Evolutionary conservation across 2,113 vertebrate species (phyloP).

Genomic region (Acanthochromis polyacanthus): DNA sequence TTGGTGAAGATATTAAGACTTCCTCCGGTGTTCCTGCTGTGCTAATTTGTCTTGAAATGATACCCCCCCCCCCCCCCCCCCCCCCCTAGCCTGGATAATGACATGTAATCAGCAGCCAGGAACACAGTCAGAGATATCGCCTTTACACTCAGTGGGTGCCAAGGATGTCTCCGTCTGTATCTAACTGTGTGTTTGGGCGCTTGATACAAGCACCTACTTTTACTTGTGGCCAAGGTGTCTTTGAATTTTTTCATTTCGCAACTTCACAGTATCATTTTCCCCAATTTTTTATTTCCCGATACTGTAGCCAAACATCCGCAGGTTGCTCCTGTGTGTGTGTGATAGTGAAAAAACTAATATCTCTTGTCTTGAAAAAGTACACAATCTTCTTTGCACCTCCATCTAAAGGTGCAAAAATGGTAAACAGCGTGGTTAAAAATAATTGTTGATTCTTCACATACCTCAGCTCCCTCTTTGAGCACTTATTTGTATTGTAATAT

Average conservation of each 20-base stretch:
- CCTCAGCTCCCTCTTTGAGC: not conserved
- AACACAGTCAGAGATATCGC: constrained; percentile 30
- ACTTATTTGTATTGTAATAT: constrained; percentile 14
- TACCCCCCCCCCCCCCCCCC: constrained; percentile 32
- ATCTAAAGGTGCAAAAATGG: constrained; percentile 38
- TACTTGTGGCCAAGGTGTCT: constrained; percentile 14
- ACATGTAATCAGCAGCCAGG: constrained; percentile 56
- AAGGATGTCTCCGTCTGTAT: constrained; percentile 33
- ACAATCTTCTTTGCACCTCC: constrained; percentile 6
- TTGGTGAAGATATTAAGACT: constrained; percentile 47
- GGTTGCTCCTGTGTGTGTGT: not conserved
- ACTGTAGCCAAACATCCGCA: not conserved
- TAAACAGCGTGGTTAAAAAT: constrained; percentile 20
- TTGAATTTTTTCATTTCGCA: constrained; percentile 39
- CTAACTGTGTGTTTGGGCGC: constrained; percentile 5
- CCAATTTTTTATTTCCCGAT: not conserved
- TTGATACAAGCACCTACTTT: constrained; percentile 40
- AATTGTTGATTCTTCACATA: constrained; percentile 34
- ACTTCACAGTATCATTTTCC: constrained; percentile 10
- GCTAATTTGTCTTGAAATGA: constrained; percentile 67
- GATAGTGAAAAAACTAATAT: constrained; percentile 14
- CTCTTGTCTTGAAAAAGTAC: constrained; percentile 13
- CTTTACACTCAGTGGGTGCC: constrained; percentile 49
- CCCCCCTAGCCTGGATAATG: constrained; percentile 31
- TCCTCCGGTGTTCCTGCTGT: constrained; percentile 44